These are phyloP conservation scores for Piprites chloris DNA, from an alignment of 2,113 vertebrate species.

Conservation along the genomic window DNA sequence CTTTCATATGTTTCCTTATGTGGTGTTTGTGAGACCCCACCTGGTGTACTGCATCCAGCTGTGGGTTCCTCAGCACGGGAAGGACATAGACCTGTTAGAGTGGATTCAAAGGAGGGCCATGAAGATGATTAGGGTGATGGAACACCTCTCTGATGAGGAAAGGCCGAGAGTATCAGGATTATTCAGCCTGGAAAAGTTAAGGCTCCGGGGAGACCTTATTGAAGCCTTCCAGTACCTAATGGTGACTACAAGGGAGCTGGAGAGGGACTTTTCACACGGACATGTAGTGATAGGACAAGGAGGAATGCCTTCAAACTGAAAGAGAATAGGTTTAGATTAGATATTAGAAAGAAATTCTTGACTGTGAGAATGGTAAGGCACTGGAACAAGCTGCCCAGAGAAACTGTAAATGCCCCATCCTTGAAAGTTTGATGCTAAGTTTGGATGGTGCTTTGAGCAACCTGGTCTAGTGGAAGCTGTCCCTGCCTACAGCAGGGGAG, in stretches of 20 bases:
- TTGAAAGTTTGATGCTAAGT: neutral
- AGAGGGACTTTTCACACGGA: neutral
- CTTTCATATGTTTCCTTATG: neutral
- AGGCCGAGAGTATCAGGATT: neutral
- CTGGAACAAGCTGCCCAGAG: neutral
- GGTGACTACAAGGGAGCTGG: neutral
- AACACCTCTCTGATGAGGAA: neutral
- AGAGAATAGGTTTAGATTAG: neutral
- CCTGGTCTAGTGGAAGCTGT: neutral
- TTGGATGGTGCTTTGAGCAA: neutral
- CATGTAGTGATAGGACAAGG: neutral
- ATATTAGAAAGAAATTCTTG: neutral
- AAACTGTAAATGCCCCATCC: neutral
- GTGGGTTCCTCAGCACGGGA: neutral
- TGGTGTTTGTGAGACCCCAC: neutral
- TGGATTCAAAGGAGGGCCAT: neutral
- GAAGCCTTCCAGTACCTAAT: neutral
- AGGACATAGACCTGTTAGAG: neutral
- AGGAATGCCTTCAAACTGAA: neutral
- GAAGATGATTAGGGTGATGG: neutral
- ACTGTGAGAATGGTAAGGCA: fast-evolving
- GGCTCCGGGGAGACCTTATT: neutral
- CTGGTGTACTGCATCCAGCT: neutral
- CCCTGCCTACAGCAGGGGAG: neutral
- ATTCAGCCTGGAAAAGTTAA: neutral